Percentiles rank a stretch among this genome's conserved stretches.
Conservation (phyloP, 2,888 invertebrate genomes). For the Caenorhabditis sulstoni region DNA sequence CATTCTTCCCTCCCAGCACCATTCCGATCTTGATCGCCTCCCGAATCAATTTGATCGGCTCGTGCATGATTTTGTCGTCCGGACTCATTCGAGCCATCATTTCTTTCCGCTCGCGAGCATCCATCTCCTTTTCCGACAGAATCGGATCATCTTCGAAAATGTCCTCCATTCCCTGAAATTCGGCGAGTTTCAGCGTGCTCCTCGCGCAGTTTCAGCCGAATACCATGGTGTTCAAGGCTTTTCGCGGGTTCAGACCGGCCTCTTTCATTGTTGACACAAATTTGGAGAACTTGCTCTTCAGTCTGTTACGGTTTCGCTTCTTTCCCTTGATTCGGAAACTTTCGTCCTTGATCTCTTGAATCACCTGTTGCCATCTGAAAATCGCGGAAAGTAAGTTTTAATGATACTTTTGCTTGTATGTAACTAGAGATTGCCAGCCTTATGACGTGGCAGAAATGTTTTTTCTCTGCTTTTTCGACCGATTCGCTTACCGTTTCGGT, state of each 20-base stretch:
- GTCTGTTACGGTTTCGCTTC: conserved; percentile 61
- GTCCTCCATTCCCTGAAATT: conserved; percentile 61
- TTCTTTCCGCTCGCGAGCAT: conserved; percentile 47
- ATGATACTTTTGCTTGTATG: too few species aligned
- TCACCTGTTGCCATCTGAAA: conserved; percentile 68
- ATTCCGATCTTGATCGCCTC: conserved; percentile 77
- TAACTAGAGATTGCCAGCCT: too few species aligned
- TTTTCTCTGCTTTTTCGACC: too few species aligned
- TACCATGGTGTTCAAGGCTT: conserved; percentile 49
- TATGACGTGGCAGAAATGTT: too few species aligned
- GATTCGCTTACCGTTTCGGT: conserved; percentile 47
- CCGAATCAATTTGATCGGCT: conserved; percentile 73
- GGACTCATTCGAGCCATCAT: conserved; percentile 57
- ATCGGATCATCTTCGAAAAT: conserved; percentile 60
- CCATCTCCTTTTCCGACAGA: conserved; percentile 54
- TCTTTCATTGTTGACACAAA: conserved; percentile 56
- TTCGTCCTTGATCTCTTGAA: conserved; percentile 63
- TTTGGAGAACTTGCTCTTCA: conserved; percentile 64
- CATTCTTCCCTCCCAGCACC: conserved; percentile 70
- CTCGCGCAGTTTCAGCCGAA: too few species aligned
- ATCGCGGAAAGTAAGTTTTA: too few species aligned
- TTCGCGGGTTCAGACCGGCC: conserved; percentile 53
- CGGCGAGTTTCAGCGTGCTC: too few species aligned
- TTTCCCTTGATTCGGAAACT: conserved; percentile 60
- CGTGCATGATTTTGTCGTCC: conserved; percentile 62